Conservation (phyloP, 2,888 invertebrate species). For the Latrodectus elegans region DNA sequence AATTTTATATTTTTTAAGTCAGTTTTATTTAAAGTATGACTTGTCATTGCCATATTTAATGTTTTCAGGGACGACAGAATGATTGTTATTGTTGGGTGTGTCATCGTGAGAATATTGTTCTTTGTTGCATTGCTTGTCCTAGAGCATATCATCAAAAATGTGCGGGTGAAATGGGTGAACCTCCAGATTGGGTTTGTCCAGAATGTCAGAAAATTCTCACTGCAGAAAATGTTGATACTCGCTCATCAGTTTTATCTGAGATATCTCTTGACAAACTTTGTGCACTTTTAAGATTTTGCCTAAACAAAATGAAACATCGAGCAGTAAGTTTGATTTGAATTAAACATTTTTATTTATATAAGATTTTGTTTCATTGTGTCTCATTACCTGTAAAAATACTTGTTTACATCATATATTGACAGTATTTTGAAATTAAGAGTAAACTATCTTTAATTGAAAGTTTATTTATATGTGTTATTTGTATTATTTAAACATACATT, state of each 20-base stretch:
- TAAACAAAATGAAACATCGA: constrained; percentile 86
- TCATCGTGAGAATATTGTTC: constrained; percentile 81
- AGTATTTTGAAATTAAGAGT: too few relatives aligned
- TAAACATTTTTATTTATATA: not conserved
- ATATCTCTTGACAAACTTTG: constrained; percentile 84
- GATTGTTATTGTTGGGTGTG: constrained; percentile 95
- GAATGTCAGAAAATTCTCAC: constrained; percentile 86
- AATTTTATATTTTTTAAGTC: not conserved
- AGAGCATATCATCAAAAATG: constrained; percentile 89
- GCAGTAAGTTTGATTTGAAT: constrained; percentile 80
- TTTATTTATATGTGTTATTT: too few relatives aligned
- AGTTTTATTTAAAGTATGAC: too few relatives aligned
- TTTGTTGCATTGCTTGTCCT: constrained; percentile 84
- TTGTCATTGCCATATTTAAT: too few relatives aligned
- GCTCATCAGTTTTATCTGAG: constrained; percentile 83
- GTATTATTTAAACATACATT: too few relatives aligned
- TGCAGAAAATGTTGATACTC: constrained; percentile 81
- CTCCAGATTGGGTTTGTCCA: constrained; percentile 87
- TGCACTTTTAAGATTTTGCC: constrained; percentile 85
- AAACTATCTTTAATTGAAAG: too few relatives aligned
- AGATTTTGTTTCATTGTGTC: too few relatives aligned
- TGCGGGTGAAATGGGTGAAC: constrained; percentile 73
- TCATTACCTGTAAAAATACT: too few relatives aligned
- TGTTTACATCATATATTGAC: too few relatives aligned
- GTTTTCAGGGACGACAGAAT: constrained; percentile 71